These are phyloP conservation scores for Pocillopora verrucosa DNA, from an alignment of 64 coral and sea anemone genomes.

Conservation along the genomic window DNA sequence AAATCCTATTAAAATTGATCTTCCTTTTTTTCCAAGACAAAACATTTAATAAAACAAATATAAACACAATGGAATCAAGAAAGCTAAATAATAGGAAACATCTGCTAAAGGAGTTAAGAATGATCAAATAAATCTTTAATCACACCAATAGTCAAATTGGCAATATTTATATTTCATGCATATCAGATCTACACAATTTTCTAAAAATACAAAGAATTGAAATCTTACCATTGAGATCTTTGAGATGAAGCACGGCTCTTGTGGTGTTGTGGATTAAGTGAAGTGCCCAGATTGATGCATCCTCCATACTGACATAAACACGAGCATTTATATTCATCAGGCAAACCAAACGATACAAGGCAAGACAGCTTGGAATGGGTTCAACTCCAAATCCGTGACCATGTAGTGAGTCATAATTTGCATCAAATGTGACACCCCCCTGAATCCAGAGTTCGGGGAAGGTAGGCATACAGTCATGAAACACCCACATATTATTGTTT, in stretches of 20 bases:
- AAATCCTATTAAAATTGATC: too few relatives aligned
- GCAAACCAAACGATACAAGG: slow-evolving; percentile 87
- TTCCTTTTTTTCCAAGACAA: too few relatives aligned
- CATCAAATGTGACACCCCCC: background rate
- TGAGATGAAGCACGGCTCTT: slow-evolving; percentile 59
- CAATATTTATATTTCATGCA: too few relatives aligned
- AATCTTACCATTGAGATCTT: slow-evolving; percentile 88
- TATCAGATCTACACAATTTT: background rate
- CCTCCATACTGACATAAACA: slow-evolving; percentile 71
- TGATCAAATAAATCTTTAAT: too few relatives aligned
- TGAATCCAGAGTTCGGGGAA: background rate
- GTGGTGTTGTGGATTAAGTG: slow-evolving; percentile 75
- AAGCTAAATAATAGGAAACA: too few relatives aligned
- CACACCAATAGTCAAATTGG: too few relatives aligned
- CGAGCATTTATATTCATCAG: slow-evolving; percentile 77
- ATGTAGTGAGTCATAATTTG: slow-evolving; percentile 1
- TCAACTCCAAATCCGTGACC: slow-evolving; percentile 52
- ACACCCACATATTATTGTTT: slow-evolving; percentile 49
- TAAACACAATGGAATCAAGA: too few relatives aligned
- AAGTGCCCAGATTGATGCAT: slow-evolving; percentile 71
- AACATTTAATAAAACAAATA: too few relatives aligned
- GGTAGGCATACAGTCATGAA: slow-evolving; percentile 21
- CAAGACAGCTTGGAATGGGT: slow-evolving; percentile 91
- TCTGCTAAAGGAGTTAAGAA: too few relatives aligned
- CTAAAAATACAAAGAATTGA: background rate